Conservation (phyloP, 2,888 invertebrate genomes). For the Orthosia cruda region DNA sequence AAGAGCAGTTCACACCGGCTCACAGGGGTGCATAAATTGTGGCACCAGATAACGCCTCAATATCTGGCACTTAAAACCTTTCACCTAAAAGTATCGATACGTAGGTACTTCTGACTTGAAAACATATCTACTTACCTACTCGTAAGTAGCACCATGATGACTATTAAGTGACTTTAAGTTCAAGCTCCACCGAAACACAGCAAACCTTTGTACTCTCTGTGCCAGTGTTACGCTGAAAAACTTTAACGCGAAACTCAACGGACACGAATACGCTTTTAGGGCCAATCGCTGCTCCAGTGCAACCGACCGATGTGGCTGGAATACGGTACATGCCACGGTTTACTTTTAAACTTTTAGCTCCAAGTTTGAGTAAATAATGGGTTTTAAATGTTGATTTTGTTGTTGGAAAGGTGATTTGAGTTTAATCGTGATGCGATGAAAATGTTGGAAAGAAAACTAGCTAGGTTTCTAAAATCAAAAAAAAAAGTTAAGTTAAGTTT, state of each 20-base stretch:
- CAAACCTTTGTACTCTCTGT: constrained; percentile 59
- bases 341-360: constrained; percentile 71
- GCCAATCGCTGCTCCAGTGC: constrained; percentile 72
- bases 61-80: neutral
- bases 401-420: neutral
- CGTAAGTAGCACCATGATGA: constrained; percentile 22
- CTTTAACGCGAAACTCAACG: constrained; percentile 81
- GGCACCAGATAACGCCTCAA: neutral
- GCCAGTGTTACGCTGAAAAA: constrained; percentile 73
- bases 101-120: neutral
- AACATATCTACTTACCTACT: neutral
- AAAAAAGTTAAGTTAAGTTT: no score
- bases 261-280: constrained; percentile 87
- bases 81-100: neutral
- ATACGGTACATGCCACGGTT: no score
- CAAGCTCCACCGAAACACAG: constrained; percentile 21
- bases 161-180: constrained; percentile 25
- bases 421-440: neutral
- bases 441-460: neutral
- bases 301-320: constrained; percentile 64
- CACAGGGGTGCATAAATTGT: neutral
- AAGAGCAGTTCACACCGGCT: neutral
- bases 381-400: neutral
- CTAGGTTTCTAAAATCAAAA: neutral
- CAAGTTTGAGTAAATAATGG: constrained; percentile 39